Conservation (phyloP, 1,140 invertebrate species). For the Eriocheir sinensis region DNA sequence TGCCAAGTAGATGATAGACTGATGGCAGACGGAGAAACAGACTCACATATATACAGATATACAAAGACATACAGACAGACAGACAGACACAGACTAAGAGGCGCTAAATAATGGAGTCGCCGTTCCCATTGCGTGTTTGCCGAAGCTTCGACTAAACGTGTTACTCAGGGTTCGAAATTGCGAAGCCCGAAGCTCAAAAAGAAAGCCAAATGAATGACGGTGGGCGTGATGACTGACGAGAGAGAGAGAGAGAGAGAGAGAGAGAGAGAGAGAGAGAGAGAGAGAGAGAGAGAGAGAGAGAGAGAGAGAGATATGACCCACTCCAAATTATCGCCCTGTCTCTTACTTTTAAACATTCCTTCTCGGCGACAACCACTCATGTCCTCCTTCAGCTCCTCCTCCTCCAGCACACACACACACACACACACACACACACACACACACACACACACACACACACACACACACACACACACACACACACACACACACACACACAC, state of each 20-base stretch:
- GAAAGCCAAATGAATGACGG: neutral
- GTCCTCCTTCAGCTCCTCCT: neutral
- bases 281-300: too few relatives aligned
- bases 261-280: too few relatives aligned
- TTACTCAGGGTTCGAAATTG: neutral
- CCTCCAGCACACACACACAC: neutral
- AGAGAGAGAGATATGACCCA: too few relatives aligned
- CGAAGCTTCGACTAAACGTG: neutral
- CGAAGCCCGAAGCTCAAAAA: neutral
- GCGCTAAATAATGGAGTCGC: neutral
- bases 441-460: slow-evolving; percentile 36
- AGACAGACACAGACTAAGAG: neutral
- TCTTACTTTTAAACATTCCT: too few relatives aligned
- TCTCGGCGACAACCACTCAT: too few relatives aligned
- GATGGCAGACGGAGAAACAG: neutral
- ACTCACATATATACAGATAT: neutral
- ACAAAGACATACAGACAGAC: neutral
- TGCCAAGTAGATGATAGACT: too few relatives aligned
- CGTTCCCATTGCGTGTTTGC: neutral
- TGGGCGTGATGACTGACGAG: too few relatives aligned
- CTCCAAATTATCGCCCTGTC: too few relatives aligned
- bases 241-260: too few relatives aligned
- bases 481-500: slow-evolving; percentile 43
- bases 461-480: slow-evolving; percentile 45
- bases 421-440: too few relatives aligned